Conservation (phyloP, 2,113 vertebrate species). For the Guaruba guarouba region DNA sequence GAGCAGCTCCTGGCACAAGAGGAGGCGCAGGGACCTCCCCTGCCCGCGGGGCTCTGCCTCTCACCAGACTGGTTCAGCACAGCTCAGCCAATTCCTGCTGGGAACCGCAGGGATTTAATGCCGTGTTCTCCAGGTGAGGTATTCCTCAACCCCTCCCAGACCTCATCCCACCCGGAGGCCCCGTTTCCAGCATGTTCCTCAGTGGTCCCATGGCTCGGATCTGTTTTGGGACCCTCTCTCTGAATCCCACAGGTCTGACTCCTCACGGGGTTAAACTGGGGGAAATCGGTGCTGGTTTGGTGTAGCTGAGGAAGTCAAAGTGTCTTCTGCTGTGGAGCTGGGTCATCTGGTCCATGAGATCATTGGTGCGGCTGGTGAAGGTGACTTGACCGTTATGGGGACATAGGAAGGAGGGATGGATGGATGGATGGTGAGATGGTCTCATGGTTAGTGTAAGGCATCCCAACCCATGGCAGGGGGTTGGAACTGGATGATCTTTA, state of each 20-base stretch:
- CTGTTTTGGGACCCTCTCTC: background rate
- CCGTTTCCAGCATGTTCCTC: background rate
- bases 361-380: background rate
- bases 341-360: fast-evolving
- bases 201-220: background rate
- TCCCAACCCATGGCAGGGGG: too few species aligned
- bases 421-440: background rate
- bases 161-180: background rate
- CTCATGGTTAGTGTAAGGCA: too few species aligned
- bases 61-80: background rate
- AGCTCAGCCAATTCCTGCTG: background rate
- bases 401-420: background rate
- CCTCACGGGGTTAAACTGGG: background rate
- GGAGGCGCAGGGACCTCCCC: background rate
- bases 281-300: fast-evolving
- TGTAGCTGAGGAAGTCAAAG: fast-evolving
- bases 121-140: background rate
- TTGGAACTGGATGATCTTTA: too few species aligned
- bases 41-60: background rate
- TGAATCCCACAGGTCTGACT: background rate
- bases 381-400: fast-evolving
- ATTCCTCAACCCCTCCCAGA: background rate
- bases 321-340: background rate
- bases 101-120: background rate
- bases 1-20: background rate